A percentile compares a stretch with the other conserved stretches of the same genome.
Evolutionary conservation across 2,888 invertebrate species (phyloP).

Genomic region (Coenonympha glycerion): DNA sequence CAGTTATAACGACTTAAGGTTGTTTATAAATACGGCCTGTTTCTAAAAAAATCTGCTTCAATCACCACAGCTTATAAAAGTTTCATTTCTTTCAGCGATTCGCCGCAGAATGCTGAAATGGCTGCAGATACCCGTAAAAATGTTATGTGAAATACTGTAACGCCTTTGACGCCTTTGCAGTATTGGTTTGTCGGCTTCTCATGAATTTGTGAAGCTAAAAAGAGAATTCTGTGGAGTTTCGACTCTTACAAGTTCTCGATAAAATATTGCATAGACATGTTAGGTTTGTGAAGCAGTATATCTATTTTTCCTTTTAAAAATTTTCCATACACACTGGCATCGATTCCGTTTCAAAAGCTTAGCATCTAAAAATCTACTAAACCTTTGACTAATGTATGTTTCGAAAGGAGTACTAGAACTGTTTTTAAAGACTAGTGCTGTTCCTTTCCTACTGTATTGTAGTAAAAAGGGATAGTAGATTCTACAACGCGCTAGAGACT

Average conservation of each 20-base stretch:
- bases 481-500: too few species aligned
- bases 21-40: background rate
- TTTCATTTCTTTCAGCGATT: slow-evolving; percentile 8
- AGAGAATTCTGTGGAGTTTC: background rate
- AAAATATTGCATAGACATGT: too few species aligned
- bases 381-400: too few species aligned
- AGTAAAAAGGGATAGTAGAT: too few species aligned
- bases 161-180: slow-evolving; percentile 6
- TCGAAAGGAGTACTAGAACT: too few species aligned
- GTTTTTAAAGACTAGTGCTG: too few species aligned
- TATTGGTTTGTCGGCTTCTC: background rate
- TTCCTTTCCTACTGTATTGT: too few species aligned
- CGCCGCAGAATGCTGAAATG: slow-evolving; percentile 1
- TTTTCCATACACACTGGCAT: too few species aligned
- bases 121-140: slow-evolving; percentile 7
- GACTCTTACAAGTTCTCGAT: background rate
- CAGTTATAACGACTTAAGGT: background rate
- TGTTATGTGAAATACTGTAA: slow-evolving; percentile 9
- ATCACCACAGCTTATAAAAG: slow-evolving; percentile 11
- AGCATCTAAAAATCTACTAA: too few species aligned
- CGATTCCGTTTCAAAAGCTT: too few species aligned
- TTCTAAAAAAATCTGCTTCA: background rate
- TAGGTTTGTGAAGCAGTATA: too few species aligned
- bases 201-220: background rate
- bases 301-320: too few species aligned